Conservation (phyloP, 1,140 invertebrate species). For the Bombus cullumanus region DNA sequence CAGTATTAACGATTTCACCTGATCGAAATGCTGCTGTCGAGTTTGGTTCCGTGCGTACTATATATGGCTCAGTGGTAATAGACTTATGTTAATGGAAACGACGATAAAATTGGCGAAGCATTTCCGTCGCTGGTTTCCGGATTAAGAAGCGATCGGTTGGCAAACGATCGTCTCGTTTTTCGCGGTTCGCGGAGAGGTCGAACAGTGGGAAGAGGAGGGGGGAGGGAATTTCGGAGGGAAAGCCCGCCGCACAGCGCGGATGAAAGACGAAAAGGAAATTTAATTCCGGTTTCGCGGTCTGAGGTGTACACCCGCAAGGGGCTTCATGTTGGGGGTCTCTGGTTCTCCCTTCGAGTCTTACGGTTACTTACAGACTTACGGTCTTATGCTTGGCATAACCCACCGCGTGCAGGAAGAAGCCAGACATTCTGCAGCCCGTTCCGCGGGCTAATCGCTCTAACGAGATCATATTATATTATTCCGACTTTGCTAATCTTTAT, state of each 20-base stretch:
- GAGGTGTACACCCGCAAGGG: constrained; percentile 70
- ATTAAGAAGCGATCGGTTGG: constrained; percentile 19
- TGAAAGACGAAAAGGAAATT: constrained; percentile 70
- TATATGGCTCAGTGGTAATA: rapidly evolving
- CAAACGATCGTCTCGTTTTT: background rate
- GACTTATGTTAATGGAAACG: no score
- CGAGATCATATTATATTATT: constrained; percentile 83
- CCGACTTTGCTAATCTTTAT: constrained; percentile 81
- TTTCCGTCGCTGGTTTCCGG: no score
- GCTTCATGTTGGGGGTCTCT: constrained; percentile 72
- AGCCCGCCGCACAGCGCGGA: background rate
- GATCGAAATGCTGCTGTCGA: no score
- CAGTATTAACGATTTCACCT: rapidly evolving
- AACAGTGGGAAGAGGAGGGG: background rate
- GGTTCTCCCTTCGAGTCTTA: constrained; percentile 74
- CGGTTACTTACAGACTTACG: constrained; percentile 79
- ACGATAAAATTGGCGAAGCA: no score
- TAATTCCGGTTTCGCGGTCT: constrained; percentile 78
- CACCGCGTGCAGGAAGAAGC: constrained; percentile 75
- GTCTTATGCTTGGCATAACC: constrained; percentile 68
- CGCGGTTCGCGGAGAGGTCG: background rate
- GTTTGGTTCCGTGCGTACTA: no score
- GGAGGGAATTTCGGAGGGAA: background rate
- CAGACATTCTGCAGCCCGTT: constrained; percentile 78
- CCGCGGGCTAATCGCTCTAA: constrained; percentile 80